Evolutionary conservation across 64 coral and sea anemone species (phyloP), one percentile per base, ranked within the genome.

Genomic region (Montipora sp.): DNA sequence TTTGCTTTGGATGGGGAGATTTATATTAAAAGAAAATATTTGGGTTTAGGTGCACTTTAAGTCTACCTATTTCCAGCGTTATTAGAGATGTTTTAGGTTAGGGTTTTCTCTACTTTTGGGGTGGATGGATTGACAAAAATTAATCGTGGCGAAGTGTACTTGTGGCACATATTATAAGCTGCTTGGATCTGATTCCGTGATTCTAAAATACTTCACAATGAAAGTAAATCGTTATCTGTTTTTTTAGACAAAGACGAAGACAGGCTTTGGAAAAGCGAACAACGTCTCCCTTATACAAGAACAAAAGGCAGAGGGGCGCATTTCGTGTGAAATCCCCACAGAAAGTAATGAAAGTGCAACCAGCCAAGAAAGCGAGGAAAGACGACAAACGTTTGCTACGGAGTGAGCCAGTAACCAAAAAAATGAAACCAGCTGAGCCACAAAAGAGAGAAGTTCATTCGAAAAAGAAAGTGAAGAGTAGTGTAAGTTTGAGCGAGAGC

Each of bases 401-500:
- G 16, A 83, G 65, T 19, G 83, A 75, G 3, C 75, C 18, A 48
- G 45, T 50, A 16, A 9, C 45, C 21, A 85, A 72, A 8, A 85
- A 71, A 23, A 3, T 14, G 8, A 68, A 22, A 72, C 16, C 16
- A 1, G 20, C 9, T 7, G 67, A 68, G 60, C 57, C 23, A 57
- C 80, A 24, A 60, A 65, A 9, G 16, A 23, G 36, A 9, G 19
- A 83, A 69, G 24, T 7, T 4, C 4, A 23, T 85, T 13, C 82
- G 19, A 72, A 13, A 12, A 71, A 70, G 8, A 47, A 50, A 49
- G 10, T 22, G 44, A 67, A 85, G n/a, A 53, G 47, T 10, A 69
- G 46, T 12, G 63, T 85, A 5, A 85, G 46, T 18, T 72, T 93
- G 59, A 93, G 91, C 61, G 91, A 93, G 11, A 93, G 91, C 10